phyloP scores from a whole-genome alignment of 2,113 vertebrate species.

The Phodopus roborovskii region DNA sequence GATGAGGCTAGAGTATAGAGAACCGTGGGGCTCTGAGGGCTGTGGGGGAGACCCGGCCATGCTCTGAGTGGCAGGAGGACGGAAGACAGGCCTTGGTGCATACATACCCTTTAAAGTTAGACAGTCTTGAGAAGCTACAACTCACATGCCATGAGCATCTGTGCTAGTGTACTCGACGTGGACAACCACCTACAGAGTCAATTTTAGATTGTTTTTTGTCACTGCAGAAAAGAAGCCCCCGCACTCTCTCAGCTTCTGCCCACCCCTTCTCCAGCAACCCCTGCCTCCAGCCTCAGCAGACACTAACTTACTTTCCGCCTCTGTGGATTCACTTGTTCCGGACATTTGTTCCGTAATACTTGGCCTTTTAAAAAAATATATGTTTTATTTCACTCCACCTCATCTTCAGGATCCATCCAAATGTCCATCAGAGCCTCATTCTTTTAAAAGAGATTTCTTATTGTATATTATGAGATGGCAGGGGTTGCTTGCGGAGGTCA shows the following conservation, averaged over 20 bases:
- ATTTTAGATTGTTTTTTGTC: not conserved
- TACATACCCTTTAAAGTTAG: not conserved
- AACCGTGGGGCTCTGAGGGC: rapidly evolving
- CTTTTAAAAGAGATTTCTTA: too few species aligned
- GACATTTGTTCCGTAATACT: not conserved
- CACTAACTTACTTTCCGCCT: not conserved
- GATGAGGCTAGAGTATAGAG: not conserved
- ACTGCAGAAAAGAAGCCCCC: not conserved
- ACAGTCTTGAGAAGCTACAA: not conserved
- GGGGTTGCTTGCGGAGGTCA: not conserved
- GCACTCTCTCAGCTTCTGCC: not conserved
- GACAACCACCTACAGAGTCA: not conserved
- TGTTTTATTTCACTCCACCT: not conserved
- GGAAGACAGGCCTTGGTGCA: not conserved
- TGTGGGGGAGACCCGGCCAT: not conserved
- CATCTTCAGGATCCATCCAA: not conserved
- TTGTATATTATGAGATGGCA: not conserved
- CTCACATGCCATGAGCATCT: not conserved
- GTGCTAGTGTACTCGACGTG: not conserved
- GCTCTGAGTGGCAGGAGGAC: not conserved
- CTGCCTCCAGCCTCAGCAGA: not conserved
- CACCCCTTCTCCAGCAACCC: not conserved
- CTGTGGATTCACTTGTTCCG: not conserved
- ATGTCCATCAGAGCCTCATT: not conserved
- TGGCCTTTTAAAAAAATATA: not conserved